phyloP scores from a whole-genome alignment of 2,113 vertebrate genomes.

The Anarrhichthys ocellatus region DNA sequence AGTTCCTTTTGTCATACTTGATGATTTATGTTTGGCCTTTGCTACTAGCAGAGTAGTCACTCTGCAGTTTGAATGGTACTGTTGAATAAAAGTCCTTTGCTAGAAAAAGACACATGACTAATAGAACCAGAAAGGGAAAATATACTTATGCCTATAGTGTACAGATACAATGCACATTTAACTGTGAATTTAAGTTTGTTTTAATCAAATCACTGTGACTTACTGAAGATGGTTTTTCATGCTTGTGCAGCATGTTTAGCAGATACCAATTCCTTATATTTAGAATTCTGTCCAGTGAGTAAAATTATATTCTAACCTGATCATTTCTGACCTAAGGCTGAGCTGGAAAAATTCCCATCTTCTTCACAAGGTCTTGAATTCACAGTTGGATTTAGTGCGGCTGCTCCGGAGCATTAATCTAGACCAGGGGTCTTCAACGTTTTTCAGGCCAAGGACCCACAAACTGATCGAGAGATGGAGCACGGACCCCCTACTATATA shows the following conservation, averaged over 20 bases:
- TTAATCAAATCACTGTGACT: neutral
- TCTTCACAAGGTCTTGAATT: slow-evolving; percentile 46
- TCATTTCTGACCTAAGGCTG: slow-evolving; percentile 44
- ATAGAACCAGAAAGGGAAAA: neutral
- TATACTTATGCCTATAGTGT: neutral
- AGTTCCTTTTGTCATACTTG: neutral
- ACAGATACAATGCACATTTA: neutral
- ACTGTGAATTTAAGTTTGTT: neutral
- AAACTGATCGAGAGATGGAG: too few species aligned
- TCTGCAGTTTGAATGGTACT: neutral
- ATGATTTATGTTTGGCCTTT: neutral
- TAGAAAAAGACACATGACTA: neutral
- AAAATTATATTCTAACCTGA: slow-evolving; percentile 39
- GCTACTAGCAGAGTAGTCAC: neutral
- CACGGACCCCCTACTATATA: too few species aligned
- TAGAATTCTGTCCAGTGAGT: slow-evolving; percentile 38
- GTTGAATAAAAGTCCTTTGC: neutral
- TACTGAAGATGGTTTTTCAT: neutral
- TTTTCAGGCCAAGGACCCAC: too few species aligned
- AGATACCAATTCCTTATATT: slow-evolving; percentile 18
- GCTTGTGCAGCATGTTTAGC: neutral
- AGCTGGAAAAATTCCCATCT: slow-evolving; percentile 26
- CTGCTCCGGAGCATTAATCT: slow-evolving; percentile 49
- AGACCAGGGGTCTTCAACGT: too few species aligned
- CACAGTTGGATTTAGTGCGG: slow-evolving; percentile 31